phyloP scores from a whole-genome alignment of 1,140 invertebrate species.

The Littorina saxatilis region DNA sequence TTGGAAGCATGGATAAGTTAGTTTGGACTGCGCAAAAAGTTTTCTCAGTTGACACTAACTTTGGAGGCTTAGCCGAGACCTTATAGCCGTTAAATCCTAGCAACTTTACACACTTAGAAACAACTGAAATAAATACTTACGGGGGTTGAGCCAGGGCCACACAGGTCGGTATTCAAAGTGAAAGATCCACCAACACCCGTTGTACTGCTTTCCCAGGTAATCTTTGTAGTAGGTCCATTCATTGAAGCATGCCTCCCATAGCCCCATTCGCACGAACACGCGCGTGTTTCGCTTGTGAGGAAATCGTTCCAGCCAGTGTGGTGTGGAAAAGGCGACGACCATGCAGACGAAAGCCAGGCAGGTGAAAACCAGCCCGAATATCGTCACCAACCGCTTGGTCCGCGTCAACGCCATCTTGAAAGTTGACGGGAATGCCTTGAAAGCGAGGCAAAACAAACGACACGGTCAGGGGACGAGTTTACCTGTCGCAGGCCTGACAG shows the following conservation, averaged over 20 bases:
- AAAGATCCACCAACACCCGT: constrained; percentile 96
- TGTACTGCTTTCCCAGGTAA: constrained; percentile 92
- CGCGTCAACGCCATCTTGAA: constrained; percentile 50
- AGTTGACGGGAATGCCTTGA: not conserved
- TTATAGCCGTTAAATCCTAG: no score
- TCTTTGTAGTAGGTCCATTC: constrained; percentile 92
- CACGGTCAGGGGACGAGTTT: constrained; percentile 23
- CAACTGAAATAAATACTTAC: constrained; percentile 71
- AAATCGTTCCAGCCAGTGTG: constrained; percentile 96
- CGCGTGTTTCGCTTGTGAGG: constrained; percentile 82
- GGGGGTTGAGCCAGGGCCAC: constrained; percentile 91
- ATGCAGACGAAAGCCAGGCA: constrained; percentile 76
- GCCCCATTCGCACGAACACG: constrained; percentile 85
- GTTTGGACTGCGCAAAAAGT: not conserved
- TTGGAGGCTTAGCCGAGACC: no score
- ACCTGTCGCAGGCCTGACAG: constrained; percentile 28
- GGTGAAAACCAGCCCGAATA: constrained; percentile 55
- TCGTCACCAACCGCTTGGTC: constrained; percentile 55
- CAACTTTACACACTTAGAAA: no score
- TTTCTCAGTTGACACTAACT: no score
- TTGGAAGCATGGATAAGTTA: not conserved
- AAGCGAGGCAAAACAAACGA: constrained; percentile 22
- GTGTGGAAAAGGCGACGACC: constrained; percentile 91
- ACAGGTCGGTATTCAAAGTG: constrained; percentile 94
- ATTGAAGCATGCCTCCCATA: constrained; percentile 98